Evolutionary conservation across 2,888 invertebrate genomes (phyloP).

Genomic region (Leucoptera coffeella): DNA sequence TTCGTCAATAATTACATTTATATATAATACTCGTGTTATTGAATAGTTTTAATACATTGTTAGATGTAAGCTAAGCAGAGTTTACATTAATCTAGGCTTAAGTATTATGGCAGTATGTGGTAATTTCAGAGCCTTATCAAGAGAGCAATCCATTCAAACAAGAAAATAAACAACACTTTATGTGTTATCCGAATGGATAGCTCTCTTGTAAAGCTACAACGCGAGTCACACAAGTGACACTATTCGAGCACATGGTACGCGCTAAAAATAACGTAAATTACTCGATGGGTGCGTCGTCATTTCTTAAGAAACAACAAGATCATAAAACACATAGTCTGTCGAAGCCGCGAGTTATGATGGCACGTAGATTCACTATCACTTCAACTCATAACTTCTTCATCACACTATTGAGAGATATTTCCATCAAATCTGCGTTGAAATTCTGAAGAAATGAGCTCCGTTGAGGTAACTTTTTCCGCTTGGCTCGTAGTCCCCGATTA

Average conservation of each 20-base stretch:
- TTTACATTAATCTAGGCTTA: conserved; percentile 27
- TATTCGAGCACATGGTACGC: conserved; percentile 24
- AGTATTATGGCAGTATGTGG: conserved; percentile 48
- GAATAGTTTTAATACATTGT: conserved; percentile 28
- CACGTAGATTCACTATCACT: conserved; percentile 2
- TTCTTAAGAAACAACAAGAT: too few relatives aligned
- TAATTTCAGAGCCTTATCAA: conserved; percentile 19
- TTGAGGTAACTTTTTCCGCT: conserved; percentile 3
- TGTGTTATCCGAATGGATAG: too few relatives aligned
- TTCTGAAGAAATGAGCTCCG: too few relatives aligned
- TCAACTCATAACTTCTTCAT: conserved; percentile 1
- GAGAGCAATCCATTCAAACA: too few relatives aligned
- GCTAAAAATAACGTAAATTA: conserved; percentile 24
- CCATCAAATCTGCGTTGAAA: too few relatives aligned
- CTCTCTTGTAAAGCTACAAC: conserved; percentile 8
- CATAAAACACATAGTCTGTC: too few relatives aligned
- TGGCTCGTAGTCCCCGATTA: conserved; percentile 10
- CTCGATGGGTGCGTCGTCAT: conserved; percentile 49
- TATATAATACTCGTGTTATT: conserved; percentile 47
- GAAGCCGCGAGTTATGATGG: too few relatives aligned
- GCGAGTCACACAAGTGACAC: conserved; percentile 17
- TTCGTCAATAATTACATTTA: conserved; percentile 36
- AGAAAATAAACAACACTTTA: too few relatives aligned
- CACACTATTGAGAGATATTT: too few relatives aligned
- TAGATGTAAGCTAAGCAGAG: conserved; percentile 39